Evolutionary conservation across 2,888 invertebrate genomes (phyloP).

Genomic region (Drepana falcataria): DNA sequence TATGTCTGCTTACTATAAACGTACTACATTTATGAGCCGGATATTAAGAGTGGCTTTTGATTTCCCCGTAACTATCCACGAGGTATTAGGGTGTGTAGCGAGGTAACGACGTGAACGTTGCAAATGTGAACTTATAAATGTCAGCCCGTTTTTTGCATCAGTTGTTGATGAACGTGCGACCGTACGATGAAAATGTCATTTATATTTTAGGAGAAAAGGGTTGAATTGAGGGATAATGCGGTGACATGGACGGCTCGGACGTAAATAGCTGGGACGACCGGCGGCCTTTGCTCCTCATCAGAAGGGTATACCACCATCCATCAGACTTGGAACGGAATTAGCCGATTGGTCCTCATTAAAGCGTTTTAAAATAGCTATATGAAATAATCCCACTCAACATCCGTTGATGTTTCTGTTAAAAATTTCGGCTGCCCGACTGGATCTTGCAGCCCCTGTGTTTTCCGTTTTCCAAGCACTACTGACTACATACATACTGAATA

Average conservation of each 20-base stretch:
- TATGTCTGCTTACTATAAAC: conserved; percentile 6
- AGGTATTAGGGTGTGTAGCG: not conserved
- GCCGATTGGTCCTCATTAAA: conserved; percentile 13
- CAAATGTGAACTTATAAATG: conserved; percentile 4
- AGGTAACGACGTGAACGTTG: not conserved
- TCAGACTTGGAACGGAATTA: conserved; percentile 28
- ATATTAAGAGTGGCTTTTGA: not conserved
- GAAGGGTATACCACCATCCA: conserved; percentile 19
- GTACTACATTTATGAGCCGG: conserved; percentile 4
- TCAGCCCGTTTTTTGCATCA: conserved; percentile 20
- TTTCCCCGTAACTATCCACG: not conserved
- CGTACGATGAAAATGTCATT: conserved; percentile 36
- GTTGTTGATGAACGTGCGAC: conserved; percentile 36
- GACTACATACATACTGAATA: no score
- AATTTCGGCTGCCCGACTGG: no score
- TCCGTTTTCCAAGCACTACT: no score
- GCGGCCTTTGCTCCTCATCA: conserved; percentile 36
- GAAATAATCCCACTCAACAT: no score
- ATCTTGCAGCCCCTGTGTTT: no score
- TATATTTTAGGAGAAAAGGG: conserved; percentile 44
- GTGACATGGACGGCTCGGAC: conserved; percentile 36
- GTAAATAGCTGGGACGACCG: conserved; percentile 44
- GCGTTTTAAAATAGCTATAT: no score
- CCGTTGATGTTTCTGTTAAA: no score
- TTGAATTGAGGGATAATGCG: conserved; percentile 53